Conservation (phyloP, 2,888 invertebrate genomes). For the Drosophila macrospina region DNA sequence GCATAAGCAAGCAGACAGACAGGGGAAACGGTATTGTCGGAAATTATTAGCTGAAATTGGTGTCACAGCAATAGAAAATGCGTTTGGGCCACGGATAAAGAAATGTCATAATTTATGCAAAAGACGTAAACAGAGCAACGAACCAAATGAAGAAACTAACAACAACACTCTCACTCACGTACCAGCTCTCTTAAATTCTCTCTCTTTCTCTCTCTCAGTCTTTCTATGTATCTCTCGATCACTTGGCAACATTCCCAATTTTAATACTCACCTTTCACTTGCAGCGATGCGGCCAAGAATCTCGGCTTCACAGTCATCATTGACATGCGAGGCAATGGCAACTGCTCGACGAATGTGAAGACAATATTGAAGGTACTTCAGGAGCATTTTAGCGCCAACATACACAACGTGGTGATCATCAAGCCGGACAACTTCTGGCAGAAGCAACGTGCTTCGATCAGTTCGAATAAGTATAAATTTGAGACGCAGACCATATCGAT, state of each 20-base stretch:
- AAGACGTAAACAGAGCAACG: conserved; percentile 73
- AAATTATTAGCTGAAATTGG: conserved; percentile 78
- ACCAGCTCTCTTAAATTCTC: neutral
- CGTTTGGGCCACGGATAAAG: conserved; percentile 35
- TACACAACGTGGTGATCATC: conserved; percentile 98
- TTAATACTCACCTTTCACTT: conserved; percentile 65
- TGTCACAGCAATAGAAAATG: conserved; percentile 72
- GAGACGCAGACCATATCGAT: conserved; percentile 99
- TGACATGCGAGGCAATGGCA: conserved; percentile 96
- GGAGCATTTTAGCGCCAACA: conserved; percentile 96
- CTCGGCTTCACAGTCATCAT: conserved; percentile 97
- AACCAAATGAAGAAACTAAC: conserved; percentile 49
- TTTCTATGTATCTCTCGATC: conserved; percentile 13
- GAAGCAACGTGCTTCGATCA: conserved; percentile 98
- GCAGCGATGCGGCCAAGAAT: conserved; percentile 86
- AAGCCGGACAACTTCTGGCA: conserved; percentile 99
- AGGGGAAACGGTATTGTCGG: conserved; percentile 40
- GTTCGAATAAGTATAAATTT: conserved; percentile 99
- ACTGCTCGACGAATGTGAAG: conserved; percentile 96
- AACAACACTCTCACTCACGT: conserved; percentile 78
- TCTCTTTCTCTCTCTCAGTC: neutral
- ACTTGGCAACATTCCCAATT: conserved; percentile 11
- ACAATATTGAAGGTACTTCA: conserved; percentile 98
- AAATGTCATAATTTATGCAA: conserved; percentile 76
- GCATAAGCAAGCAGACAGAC: neutral